Percentiles rank a stretch among this genome's conserved stretches.
These are phyloP conservation scores for Galaxias olidus DNA, from an alignment of 2,797 vertebrate genomes.

Conservation along the genomic window DNA sequence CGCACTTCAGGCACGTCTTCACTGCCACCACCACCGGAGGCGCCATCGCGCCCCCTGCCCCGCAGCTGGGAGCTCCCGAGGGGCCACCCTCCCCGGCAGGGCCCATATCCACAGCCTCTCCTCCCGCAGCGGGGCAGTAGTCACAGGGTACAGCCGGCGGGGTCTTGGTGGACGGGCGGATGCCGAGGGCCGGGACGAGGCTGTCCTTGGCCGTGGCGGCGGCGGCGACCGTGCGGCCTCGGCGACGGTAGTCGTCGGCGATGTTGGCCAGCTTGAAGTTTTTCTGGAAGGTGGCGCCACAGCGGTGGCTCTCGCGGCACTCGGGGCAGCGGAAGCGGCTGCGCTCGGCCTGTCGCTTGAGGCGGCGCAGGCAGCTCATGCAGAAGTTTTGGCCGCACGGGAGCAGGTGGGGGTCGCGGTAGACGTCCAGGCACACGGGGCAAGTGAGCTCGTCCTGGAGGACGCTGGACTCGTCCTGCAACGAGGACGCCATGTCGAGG, in stretches of 20 bases:
- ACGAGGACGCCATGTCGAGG: conserved; percentile 62
- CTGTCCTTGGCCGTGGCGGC: conserved; percentile 23
- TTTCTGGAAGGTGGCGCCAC: conserved; percentile 56
- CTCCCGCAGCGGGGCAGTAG: conserved; percentile 52
- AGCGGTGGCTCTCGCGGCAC: conserved; percentile 68
- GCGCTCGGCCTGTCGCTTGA: conserved; percentile 52
- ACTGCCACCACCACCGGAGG: conserved; percentile 55
- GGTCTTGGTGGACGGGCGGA: neutral
- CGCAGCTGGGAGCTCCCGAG: conserved; percentile 15
- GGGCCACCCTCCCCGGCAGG: neutral
- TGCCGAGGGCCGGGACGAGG: neutral
- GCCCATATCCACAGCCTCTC: neutral
- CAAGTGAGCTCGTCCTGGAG: conserved; percentile 77
- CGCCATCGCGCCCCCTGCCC: neutral
- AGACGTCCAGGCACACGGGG: conserved; percentile 74
- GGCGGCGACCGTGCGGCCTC: neutral
- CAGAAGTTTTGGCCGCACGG: conserved; percentile 79
- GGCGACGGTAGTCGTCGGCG: conserved; percentile 61
- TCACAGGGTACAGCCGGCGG: conserved; percentile 56
- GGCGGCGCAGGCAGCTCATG: conserved; percentile 61
- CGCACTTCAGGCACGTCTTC: conserved; percentile 79
- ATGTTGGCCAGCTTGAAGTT: conserved; percentile 78
- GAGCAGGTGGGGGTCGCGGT: conserved; percentile 70
- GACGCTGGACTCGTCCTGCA: conserved; percentile 55
- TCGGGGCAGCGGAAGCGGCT: conserved; percentile 70